Evolutionary conservation across 2,113 vertebrate species (phyloP), one percentile per base, ranked within the genome.

Genomic region (Brachionichthys hirsutus): DNA sequence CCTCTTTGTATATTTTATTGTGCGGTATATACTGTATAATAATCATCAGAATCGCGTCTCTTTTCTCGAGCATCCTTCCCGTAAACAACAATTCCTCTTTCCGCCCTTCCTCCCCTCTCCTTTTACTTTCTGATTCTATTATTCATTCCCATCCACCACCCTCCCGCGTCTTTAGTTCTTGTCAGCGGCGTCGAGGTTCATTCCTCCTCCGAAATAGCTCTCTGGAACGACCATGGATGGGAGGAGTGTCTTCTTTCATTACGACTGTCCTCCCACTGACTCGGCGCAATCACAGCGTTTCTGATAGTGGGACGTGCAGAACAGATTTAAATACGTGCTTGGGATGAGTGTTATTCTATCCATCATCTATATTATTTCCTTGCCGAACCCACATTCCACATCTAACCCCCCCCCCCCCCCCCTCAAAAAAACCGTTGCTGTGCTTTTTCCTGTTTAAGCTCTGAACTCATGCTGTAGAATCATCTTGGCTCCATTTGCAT

Each of bases 171-270:
- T 70, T 60, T 57, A 76, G 80, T 76, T 69, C 80, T 75, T 83
- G 71, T 85, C 82, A 80, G 56, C 66, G 30, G 44, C 72, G 74
- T 78, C 74, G 56, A 60, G 66, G n/a, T n/a, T 14, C 77, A 77
- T 67, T 80, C 76, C 76, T 78, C 73, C 78, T 82, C 63, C 67
- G 51, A 70, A 70, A 67, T 61, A 24, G 43, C 47, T 55, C 67
- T 9, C 61, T 59, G 70, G 75, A 72, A 59, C 64, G 59, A 69
- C 67, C 54, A 19, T 54, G 67, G 62, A 79, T 59, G 54, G 4
- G 19, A 59, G 44, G 62, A 68, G 62, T 50, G 19, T 49, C 49
- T n/a, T 53, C 12, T 69, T 69, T 79, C 38, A 42, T 62, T 30
- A 38, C 52, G 49, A 46, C 49, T 77, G 19, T 41, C 49, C 36